A percentile compares a stretch with the other conserved stretches of the same genome.
These are phyloP conservation scores for Apodemia duryi DNA, from an alignment of 2,888 invertebrate species.

Conservation along the genomic window DNA sequence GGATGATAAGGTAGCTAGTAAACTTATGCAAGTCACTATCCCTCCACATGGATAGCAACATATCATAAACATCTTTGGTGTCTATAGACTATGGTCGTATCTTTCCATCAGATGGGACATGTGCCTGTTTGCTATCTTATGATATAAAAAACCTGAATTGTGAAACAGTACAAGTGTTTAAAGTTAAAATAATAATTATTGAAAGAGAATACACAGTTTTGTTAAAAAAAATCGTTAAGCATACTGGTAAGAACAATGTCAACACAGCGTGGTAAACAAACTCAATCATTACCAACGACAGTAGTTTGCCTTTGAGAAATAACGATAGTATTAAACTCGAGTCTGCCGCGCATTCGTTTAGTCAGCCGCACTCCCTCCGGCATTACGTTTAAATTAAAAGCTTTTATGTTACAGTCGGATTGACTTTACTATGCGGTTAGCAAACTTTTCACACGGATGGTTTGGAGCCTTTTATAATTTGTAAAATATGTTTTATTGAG, in stretches of 20 bases:
- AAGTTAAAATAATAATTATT: too few species aligned
- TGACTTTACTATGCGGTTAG: constrained; percentile 20
- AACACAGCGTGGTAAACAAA: not conserved
- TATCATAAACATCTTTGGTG: too few species aligned
- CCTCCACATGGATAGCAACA: too few species aligned
- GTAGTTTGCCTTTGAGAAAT: constrained; percentile 17
- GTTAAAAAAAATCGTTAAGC: not conserved
- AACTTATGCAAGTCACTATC: too few species aligned
- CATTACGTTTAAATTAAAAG: constrained; percentile 30
- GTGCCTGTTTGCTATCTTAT: too few species aligned
- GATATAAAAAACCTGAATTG: too few species aligned
- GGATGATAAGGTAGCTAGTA: too few species aligned
- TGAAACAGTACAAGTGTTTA: too few species aligned
- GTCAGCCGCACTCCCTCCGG: constrained; percentile 20
- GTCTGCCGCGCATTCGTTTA: constrained; percentile 10
- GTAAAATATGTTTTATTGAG: not conserved
- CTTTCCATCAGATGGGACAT: too few species aligned
- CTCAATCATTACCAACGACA: constrained; percentile 16
- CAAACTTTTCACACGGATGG: constrained; percentile 14
- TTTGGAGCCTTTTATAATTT: constrained; percentile 14
- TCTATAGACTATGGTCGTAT: too few species aligned
- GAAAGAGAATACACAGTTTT: not conserved
- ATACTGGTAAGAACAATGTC: not conserved
- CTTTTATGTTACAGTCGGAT: constrained; percentile 27
- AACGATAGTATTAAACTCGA: constrained; percentile 18